Base-by-base conservation (phyloP, 2,888 invertebrate species). In the Drosophila dives region DNA sequence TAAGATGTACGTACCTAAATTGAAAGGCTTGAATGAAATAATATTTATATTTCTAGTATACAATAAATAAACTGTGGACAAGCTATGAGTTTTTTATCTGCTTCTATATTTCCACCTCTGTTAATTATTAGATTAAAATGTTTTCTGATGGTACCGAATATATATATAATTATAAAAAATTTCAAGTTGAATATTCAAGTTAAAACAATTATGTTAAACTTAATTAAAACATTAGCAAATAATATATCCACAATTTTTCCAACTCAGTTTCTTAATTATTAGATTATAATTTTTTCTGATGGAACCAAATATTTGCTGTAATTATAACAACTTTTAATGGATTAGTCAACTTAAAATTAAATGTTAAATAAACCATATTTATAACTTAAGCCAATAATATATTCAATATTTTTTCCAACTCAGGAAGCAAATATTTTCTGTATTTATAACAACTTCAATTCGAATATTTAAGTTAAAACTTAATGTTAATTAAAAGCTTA, bases 181-280 rank as follows among this genome's bases (percentile, higher is more conserved):
- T 5, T 26, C 10, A 2, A 8, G 10, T 15, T 10, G 8, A 4
- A 45, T 8, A 23, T 23, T 4, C 0, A 2, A 51, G 12, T 8
- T n/a, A 15, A 12, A 33, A 20, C 15, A 33, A 3, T n/a, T 42
- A 6, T 26, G 17, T 54, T 54, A 34, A 49, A 64, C n/a, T 40
- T 49, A 55, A 54, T 26, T 20, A 2, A 38, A 64, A 55, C 48
- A 40, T 40, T 61, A 53, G 42, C 42, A 26, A 36, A 36, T 6
- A 29, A 26, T 26, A 26, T 26, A 26, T 26, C 26, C 26, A 26
- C 4, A 0, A 26, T 26, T 26, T 26, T 26, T 26, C 26, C 26
- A 26, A 26, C 4, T 26, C 26, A 26, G 26, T 26, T 3, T 26
- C 26, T 26, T 26, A 26, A 0, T 26, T 26, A 26, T 26, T 0